Base-by-base conservation (phyloP, 2,888 invertebrate species). In the Scaptomyza parva region DNA sequence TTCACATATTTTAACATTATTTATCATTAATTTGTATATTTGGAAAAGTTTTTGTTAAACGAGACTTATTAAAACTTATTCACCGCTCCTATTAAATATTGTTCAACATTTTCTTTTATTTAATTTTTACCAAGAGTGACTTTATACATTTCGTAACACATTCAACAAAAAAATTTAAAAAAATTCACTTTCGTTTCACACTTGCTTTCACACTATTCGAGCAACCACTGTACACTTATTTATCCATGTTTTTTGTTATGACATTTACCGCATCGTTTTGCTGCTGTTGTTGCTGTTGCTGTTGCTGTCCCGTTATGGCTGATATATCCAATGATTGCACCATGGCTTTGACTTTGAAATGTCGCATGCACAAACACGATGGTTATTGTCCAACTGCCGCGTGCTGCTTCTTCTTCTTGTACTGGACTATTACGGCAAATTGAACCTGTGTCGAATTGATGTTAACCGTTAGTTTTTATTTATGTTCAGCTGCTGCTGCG, bases 311-410 rank as follows among this genome's bases (percentile, higher is more conserved):
- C 63, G 90, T 82, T 71, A 91, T 90, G 60, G 90, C 88, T 64
- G 91, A 83, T 80, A 91, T 91, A 78, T 91, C 91, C 73, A 91
- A 86, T 50, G 91, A 87, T 76, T 91, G 91, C 72, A 91, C 92
- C 91, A 91, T 91, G 72, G 70, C 83, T 85, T 69, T 81, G 87
- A 81, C 87, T 81, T 81, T 86, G 81, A 81, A 82, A 76, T 87
- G 86, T 85, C 87, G 83, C 86, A 85, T 80, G 70, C 79, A 37
- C 9, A 85, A 69, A 69, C n/a, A 52, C 59, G 52, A 48, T 12
- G 28, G 28, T 43, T 41, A 43, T 60, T 20, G 35, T 11, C 44
- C 26, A 20, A 39, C 41, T 26, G 20, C 37, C 35, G 24, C 37
- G 45, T 55, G 39, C 18, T 39, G 5, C 14, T 35, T 33, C 24